Evolutionary conservation across 2,797 vertebrate species (phyloP).

Genomic region (Sebastes matsubarae): DNA sequence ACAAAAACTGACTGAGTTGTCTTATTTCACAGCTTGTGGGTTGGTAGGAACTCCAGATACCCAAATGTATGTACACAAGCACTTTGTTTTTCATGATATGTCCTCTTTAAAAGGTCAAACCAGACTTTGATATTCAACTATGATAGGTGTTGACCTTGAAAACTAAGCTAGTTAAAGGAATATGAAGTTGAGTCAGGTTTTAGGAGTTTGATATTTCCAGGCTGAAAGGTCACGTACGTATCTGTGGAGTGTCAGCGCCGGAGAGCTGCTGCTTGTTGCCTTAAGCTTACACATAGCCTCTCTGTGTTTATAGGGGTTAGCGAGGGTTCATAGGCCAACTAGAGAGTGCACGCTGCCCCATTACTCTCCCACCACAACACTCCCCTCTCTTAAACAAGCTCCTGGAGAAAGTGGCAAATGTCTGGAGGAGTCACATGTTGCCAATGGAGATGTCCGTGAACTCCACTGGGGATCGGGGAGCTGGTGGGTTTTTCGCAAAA

Average conservation of each 20-base stretch:
- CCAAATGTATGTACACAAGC: not conserved
- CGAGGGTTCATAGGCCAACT: constrained; percentile 68
- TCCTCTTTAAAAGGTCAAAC: not conserved
- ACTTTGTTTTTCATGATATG: no score
- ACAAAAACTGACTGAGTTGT: not conserved
- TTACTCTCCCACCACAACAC: constrained; percentile 51
- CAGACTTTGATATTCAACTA: not conserved
- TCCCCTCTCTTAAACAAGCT: constrained; percentile 50
- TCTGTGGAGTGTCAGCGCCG: constrained; percentile 10
- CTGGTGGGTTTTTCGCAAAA: rapidly evolving
- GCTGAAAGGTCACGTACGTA: constrained; percentile 6
- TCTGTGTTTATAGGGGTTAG: constrained; percentile 67
- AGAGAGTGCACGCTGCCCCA: constrained; percentile 57
- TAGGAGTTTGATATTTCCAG: constrained; percentile 14
- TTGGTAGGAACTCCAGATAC: not conserved
- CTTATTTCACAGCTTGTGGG: not conserved
- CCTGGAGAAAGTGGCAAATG: constrained; percentile 58
- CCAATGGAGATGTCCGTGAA: constrained; percentile 33
- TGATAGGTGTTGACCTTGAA: not conserved
- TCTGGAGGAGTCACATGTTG: constrained; percentile 50
- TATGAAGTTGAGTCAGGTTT: not conserved
- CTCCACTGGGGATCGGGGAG: not conserved
- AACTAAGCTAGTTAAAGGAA: not conserved
- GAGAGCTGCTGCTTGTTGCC: constrained; percentile 24
- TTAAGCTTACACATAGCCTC: constrained; percentile 23